Conservation (phyloP, 1,140 invertebrate genomes). For the Cotesia typhae region DNA sequence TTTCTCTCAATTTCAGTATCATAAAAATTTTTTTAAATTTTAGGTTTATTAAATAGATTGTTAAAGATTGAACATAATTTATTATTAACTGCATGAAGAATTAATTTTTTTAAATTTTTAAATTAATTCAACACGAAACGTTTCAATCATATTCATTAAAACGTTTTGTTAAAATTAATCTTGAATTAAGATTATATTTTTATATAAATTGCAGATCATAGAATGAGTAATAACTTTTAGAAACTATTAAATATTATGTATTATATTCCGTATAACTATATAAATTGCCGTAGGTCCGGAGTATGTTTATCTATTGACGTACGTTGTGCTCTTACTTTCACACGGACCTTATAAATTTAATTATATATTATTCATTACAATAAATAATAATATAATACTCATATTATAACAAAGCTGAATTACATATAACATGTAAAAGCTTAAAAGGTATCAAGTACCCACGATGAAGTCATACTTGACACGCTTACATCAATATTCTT, state of each 20-base stretch:
- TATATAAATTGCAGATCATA: too few species aligned
- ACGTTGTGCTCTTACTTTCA: slow-evolving; percentile 34
- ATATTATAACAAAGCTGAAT: not conserved
- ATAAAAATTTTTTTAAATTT: too few species aligned
- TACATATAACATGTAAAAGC: slow-evolving; percentile 8
- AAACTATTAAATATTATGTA: slow-evolving; percentile 7
- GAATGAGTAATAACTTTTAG: slow-evolving; percentile 5
- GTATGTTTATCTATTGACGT: slow-evolving; percentile 19
- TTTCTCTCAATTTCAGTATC: too few species aligned
- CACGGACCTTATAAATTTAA: slow-evolving; percentile 20
- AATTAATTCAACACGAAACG: too few species aligned
- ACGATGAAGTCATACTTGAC: not conserved
- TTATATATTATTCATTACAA: slow-evolving; percentile 20
- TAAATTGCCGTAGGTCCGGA: not conserved
- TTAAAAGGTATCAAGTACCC: slow-evolving; percentile 3
- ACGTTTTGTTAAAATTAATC: too few species aligned
- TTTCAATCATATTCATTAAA: too few species aligned
- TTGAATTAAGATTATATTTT: too few species aligned
- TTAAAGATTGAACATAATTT: too few species aligned
- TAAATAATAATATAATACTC: slow-evolving; percentile 6
- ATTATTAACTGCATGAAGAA: too few species aligned
- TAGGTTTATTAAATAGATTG: too few species aligned
- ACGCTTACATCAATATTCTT: too few species aligned
- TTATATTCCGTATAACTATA: not conserved
- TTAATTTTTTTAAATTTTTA: too few species aligned